Base-by-base conservation (phyloP, 2,888 invertebrate species). In the Ceriagrion tenellum region DNA sequence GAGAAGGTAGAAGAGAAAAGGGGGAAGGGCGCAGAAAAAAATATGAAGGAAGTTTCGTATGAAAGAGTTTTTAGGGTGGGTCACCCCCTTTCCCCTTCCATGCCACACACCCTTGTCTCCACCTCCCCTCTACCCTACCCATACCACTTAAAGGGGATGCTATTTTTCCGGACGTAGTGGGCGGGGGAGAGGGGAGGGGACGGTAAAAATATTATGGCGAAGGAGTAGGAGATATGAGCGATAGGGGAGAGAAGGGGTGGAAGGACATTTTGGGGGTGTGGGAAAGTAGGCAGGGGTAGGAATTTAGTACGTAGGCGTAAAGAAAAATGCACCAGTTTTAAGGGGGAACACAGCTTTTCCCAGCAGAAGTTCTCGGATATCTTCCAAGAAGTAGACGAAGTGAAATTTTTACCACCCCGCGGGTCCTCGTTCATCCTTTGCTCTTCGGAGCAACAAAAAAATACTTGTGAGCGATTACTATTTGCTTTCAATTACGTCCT, bases 1-100 rank as follows among this genome's bases (percentile, higher is more conserved):
- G 69, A 56, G 91, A 63, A 47, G 20, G n/a, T 26, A 18, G 47
- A 63, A 74, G 63, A 63, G 63, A 6, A n/a, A n/a, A 35, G 35
- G 93, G 30, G 40, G 26, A 40, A 47, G 47, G 55, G 35, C 8
- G 88, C 4, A 40, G 63, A 26, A 69, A 69, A 63, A 93, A 93
- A 55, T 47, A 74, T 69, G 93, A 69, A 63, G 47, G 20, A 93
- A 93, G 69, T 93, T 93, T 93, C 47, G 47, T 40, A 47, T 74
- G 93, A 81, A 81, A 81, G 81, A 81, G 81, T 81, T 81, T 81
- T 81, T 35, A 81, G 81, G 81, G 81, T 81, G 4, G 81, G 35
- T n/a, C 12, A 6, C 81, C 6, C 30, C 35, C 81, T 13, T 26
- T n/a, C n/a, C n/a, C n/a, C n/a, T n/a, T n/a, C n/a, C n/a, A n/a